phyloP scores from a whole-genome alignment of 2,797 vertebrate genomes.

The Chiloscyllium punctatum region DNA sequence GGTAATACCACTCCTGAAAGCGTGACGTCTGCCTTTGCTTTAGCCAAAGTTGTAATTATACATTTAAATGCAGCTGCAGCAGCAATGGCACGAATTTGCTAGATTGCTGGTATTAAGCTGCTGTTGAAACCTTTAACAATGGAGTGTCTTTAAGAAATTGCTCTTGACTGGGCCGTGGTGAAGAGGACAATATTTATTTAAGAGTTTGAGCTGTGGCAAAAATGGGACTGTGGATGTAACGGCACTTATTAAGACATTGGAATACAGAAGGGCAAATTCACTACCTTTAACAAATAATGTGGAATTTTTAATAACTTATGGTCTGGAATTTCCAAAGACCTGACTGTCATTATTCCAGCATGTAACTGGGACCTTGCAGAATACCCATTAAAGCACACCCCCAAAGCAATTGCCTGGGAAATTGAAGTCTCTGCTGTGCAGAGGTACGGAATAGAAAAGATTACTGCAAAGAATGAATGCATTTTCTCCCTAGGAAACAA shows the following conservation, averaged over 20 bases:
- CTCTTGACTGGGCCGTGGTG: neutral
- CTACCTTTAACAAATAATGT: neutral
- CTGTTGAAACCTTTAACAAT: neutral
- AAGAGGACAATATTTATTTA: neutral
- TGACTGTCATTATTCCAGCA: too few species aligned
- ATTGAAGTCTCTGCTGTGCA: too few species aligned
- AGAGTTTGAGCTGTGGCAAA: neutral
- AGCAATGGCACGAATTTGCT: neutral
- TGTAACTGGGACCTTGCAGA: too few species aligned
- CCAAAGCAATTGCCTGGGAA: too few species aligned
- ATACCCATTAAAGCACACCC: too few species aligned
- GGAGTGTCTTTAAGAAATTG: neutral
- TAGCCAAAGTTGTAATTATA: neutral
- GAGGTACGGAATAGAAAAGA: too few species aligned
- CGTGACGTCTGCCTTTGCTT: neutral
- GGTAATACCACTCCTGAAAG: neutral
- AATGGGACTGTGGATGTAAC: neutral
- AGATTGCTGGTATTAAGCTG: neutral
- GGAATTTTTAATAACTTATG: neutral
- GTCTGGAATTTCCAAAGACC: too few species aligned
- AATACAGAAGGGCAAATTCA: neutral
- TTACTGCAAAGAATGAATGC: too few species aligned
- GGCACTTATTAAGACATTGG: neutral
- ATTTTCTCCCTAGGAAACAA: too few species aligned
- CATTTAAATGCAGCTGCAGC: neutral